Percentiles rank a stretch among this genome's conserved stretches.
These are phyloP conservation scores for Cynopterus sphinx DNA, from an alignment of 2,797 vertebrate genomes.

Conservation along the genomic window DNA sequence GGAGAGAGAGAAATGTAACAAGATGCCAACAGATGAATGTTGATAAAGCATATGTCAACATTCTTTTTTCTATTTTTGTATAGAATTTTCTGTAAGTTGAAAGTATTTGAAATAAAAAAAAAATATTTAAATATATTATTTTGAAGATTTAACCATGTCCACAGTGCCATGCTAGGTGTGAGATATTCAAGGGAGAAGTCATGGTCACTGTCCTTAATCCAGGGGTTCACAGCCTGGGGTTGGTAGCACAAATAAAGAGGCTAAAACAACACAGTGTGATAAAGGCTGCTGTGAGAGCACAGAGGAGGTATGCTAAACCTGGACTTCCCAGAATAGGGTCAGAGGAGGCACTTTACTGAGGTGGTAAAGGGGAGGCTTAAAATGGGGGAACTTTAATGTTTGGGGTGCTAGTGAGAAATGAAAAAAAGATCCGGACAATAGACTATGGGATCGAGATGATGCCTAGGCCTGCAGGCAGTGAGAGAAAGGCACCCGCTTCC, in stretches of 20 bases:
- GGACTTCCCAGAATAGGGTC: background rate
- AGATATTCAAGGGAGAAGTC: background rate
- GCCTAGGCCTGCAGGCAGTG: background rate
- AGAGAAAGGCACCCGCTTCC: constrained; percentile 47
- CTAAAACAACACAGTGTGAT: background rate
- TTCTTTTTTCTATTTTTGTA: background rate
- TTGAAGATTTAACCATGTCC: background rate
- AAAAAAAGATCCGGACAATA: background rate
- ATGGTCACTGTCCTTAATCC: background rate
- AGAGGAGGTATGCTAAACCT: background rate
- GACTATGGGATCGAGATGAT: background rate
- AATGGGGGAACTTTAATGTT: background rate
- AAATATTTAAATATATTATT: background rate
- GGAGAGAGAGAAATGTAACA: background rate
- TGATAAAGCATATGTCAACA: background rate
- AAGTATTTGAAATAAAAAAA: constrained; percentile 12
- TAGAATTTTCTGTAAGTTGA: background rate
- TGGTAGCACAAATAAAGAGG: background rate
- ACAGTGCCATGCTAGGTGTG: background rate
- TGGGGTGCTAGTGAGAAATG: background rate
- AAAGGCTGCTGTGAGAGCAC: background rate
- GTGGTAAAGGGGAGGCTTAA: background rate
- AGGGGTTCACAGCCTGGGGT: background rate
- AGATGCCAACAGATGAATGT: constrained; percentile 23
- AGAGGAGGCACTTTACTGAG: background rate